A percentile compares a stretch with the other conserved stretches of the same genome.
phyloP scores from a whole-genome alignment of 2,888 invertebrate genomes.

The Mongoloraphidia duomilia region DNA sequence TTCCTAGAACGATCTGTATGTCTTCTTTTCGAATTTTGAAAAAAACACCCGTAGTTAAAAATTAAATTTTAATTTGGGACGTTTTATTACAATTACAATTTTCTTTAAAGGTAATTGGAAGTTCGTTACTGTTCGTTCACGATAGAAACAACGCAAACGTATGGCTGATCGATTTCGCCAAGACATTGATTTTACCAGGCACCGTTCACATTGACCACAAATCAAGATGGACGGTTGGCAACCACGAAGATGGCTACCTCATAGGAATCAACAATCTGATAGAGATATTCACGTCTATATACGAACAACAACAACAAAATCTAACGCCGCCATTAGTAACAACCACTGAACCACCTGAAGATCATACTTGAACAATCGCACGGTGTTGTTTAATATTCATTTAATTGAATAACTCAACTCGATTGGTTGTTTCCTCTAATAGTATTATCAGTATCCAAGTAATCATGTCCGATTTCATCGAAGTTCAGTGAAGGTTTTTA shows the following conservation, averaged over 20 bases:
- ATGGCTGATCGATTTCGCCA: slow-evolving; percentile 98
- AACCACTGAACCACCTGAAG: slow-evolving; percentile 16
- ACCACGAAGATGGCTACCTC: slow-evolving; percentile 92
- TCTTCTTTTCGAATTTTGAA: too few species aligned
- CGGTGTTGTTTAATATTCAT: too few species aligned
- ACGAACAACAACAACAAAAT: slow-evolving; percentile 28
- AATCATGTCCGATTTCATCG: too few species aligned
- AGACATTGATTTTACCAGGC: slow-evolving; percentile 71
- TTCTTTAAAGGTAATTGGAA: slow-evolving; percentile 62
- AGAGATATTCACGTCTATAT: slow-evolving; percentile 59
- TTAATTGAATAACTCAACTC: too few species aligned
- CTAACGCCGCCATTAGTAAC: slow-evolving; percentile 22
- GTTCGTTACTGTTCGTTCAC: slow-evolving; percentile 88
- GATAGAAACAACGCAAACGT: slow-evolving; percentile 76
- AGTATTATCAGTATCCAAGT: too few species aligned
- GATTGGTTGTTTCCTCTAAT: too few species aligned
- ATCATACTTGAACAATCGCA: slow-evolving; percentile 6
- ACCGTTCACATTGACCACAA: slow-evolving; percentile 62
- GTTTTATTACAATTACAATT: slow-evolving; percentile 6
- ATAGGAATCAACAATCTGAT: slow-evolving; percentile 85
- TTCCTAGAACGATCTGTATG: too few species aligned
- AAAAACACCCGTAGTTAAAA: too few species aligned
- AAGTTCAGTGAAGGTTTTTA: too few species aligned
- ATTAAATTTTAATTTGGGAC: too few species aligned
- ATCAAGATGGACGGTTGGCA: slow-evolving; percentile 82